Evolutionary conservation across 2,888 invertebrate species (phyloP), one percentile per base, ranked within the genome.

Genomic region (Diploptera punctata): DNA sequence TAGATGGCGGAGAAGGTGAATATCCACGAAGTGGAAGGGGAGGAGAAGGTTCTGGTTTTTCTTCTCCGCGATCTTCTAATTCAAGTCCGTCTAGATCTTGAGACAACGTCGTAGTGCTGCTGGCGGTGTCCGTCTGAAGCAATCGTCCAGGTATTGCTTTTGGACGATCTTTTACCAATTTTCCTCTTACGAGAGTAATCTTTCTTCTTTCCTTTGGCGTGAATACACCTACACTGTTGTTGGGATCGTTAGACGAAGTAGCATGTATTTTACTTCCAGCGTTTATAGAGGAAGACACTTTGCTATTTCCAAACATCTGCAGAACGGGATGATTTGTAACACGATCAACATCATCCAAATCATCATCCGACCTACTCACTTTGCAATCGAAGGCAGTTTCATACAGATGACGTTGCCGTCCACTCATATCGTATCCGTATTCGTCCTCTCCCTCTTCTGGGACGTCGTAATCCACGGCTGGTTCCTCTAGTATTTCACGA

Each of bases 311-410:
- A 62, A 74, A 47, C 70, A 73, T 77, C 71, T 81, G 82, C 68
- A 94, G 84, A 67, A 92, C 89, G 16, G 93, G 91, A 79, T 93
- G 93, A 80, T 93, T 94, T 77, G 92, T 91, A 75, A 94, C 90
- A 74, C 92, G 89, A 78, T 94, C 93, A 68, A 94, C 89, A 78
- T 92, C 91, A 79, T 94, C 93, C 80, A 94, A 87, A 77, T 94
- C 92, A 81, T 91, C 91, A 78, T 91, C 91, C 9, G 93, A 93
- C 76, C 92, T 90, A 80, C 90, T 91, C 79, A 94, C 90, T 83
- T 93, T 93, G 83, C 93, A 93, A 83, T 95, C 95, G 83, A 95
- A 95, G 73, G 95, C 95, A 71, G 95, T 95, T 84, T 95, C 95
- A 82, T 95, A 95, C 71, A 95, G 88, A 83, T 93, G 93, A 79